Evolutionary conservation across 2,797 vertebrate species (phyloP).

Genomic region (Aphelocoma californica): DNA sequence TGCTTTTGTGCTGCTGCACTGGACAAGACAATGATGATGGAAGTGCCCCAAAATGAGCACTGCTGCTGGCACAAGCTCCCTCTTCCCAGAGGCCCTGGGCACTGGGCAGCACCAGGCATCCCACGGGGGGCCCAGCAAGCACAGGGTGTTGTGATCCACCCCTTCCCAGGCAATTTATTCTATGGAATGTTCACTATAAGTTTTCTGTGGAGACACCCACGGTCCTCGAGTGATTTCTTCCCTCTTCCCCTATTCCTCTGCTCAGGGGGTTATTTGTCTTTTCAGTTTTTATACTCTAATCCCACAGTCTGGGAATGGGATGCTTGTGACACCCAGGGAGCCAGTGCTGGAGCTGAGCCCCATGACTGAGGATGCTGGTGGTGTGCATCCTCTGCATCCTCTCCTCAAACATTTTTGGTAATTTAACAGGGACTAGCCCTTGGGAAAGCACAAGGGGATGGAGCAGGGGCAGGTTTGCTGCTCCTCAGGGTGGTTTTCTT

Average conservation of each 20-base stretch:
- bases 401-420: background rate
- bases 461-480: background rate
- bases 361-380: background rate
- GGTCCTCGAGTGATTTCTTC: background rate
- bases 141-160: background rate
- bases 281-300: background rate
- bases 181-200: background rate
- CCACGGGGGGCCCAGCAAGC: background rate
- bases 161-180: background rate
- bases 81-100: background rate
- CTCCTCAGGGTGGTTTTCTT: background rate
- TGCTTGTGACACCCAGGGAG: background rate
- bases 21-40: background rate
- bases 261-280: background rate
- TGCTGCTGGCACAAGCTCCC: background rate
- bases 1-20: background rate
- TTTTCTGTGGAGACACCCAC: background rate
- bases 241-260: background rate
- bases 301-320: background rate
- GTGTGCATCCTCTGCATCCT: background rate
- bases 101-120: background rate
- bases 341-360: background rate
- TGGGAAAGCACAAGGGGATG: background rate
- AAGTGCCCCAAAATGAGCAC: background rate
- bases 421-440: background rate